Conservation (phyloP, 2,797 vertebrate species). For the Balearica regulorum region DNA sequence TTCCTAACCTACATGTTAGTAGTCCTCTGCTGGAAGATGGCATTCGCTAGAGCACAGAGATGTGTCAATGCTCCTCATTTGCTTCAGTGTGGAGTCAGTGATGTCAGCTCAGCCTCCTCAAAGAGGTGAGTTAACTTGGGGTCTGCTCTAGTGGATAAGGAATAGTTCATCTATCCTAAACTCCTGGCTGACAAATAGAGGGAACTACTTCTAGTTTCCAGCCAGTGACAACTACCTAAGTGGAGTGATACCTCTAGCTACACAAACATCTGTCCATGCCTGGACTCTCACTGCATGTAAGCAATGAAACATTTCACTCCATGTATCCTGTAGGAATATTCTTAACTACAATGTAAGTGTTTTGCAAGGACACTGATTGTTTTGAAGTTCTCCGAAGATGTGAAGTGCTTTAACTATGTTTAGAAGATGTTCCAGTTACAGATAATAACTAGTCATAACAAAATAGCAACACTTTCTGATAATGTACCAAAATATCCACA, state of each 20-base stretch:
- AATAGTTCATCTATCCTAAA: neutral
- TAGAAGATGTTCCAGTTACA: neutral
- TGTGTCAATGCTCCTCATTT: neutral
- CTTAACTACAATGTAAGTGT: neutral
- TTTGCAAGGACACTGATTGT: neutral
- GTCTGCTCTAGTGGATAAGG: neutral
- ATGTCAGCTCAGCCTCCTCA: neutral
- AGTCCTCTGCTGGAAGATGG: neutral
- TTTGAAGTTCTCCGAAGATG: neutral
- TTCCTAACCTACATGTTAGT: neutral
- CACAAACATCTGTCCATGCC: neutral
- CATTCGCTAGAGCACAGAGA: neutral
- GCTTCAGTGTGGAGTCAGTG: neutral
- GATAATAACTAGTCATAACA: neutral
- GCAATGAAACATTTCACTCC: neutral
- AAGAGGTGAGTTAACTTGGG: neutral
- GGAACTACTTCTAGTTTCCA: neutral
- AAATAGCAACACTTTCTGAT: neutral
- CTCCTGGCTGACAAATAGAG: neutral
- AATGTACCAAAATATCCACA: neutral
- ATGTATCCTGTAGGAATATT: neutral
- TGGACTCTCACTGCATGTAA: neutral
- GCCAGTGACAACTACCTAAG: fast-evolving
- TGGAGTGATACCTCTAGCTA: neutral
- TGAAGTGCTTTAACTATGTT: neutral